Base-by-base conservation (phyloP, 2,888 invertebrate genomes). In the Cantharis lateralis region DNA sequence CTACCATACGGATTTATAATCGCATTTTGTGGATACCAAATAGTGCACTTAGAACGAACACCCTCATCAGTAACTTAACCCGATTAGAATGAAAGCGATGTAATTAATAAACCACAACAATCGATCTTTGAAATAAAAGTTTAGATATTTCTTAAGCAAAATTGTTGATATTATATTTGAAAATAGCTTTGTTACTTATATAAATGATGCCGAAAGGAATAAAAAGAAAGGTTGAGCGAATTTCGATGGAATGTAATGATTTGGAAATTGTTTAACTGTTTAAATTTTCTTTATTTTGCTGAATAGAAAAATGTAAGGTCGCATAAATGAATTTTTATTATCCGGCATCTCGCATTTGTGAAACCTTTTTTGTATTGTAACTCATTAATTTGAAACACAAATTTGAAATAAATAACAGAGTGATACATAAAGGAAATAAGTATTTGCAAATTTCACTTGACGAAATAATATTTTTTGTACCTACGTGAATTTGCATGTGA, bases 211-310 rank as follows among this genome's bases (percentile, higher is more conserved):
- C 48, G 48, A n/a, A 48, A 48, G 10, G 48, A 48, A 48, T n/a
- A 48, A n/a, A 48, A 48, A 48, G 48, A n/a, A 48, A n/a, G 48
- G 48, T 48, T n/a, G 48, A 48, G 48, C 48, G 48, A 48, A 48
- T 48, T 48, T 48, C 48, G 64, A 20, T 18, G 24, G n/a, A 66
- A 66, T 66, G 18, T 66, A 66, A 66, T 66, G 64, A 20, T 66
- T 66, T 66, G 64, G 64, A 66, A 66, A 66, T 66, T 66, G 64
- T 66, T 66, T 66, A 66, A 66, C 64, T 66, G 64, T 24, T 20
- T 20, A 66, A 66, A 66, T 66, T 66, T 66, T 66, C 64, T 20
- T 66, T 66, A 66, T 66, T 66, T 66, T 66, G 20, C 13, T 66
- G 64, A 66, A 66, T 66, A 66, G 20, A 66, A 66, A 66, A 66